A percentile compares a stretch with the other conserved stretches of the same genome.
phyloP scores from a whole-genome alignment of 2,797 vertebrate genomes.

The Otolemur crassicaudatus region DNA sequence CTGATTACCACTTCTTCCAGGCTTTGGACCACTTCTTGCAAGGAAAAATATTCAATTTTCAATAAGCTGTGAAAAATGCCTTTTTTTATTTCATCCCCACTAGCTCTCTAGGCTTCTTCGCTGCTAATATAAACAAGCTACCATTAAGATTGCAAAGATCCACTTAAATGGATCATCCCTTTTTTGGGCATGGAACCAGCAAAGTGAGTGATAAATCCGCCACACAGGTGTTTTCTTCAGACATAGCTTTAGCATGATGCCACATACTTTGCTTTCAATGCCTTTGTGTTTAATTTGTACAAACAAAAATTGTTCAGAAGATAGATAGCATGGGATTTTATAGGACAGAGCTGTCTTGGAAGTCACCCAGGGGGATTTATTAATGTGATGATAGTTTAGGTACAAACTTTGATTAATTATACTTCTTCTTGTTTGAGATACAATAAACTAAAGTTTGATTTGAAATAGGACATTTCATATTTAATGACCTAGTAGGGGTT shows the following conservation, averaged over 20 bases:
- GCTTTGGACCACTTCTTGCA: no score
- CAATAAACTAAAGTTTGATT: no score
- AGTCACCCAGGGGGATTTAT: constrained; percentile 34
- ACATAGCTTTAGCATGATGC: neutral
- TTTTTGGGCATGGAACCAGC: neutral
- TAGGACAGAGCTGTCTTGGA: constrained; percentile 3
- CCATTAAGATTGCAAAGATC: no score
- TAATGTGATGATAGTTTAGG: neutral
- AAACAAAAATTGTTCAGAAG: constrained; percentile 46
- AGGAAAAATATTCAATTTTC: no score
- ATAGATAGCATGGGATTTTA: constrained; percentile 21
- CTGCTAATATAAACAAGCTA: no score
- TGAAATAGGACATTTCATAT: no score
- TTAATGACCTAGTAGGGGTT: neutral
- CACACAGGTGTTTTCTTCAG: neutral
- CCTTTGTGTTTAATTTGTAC: constrained; percentile 17
- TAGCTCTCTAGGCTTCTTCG: no score
- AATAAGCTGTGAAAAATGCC: no score
- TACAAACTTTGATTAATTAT: no score
- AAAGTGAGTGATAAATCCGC: neutral
- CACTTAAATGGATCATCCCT: neutral
- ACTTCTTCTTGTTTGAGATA: no score
- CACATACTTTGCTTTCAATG: neutral
- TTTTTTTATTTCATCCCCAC: no score
- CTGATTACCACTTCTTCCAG: no score